Evolutionary conservation across 2,797 vertebrate genomes (phyloP).

Genomic region (Cossypha niveicapilla): DNA sequence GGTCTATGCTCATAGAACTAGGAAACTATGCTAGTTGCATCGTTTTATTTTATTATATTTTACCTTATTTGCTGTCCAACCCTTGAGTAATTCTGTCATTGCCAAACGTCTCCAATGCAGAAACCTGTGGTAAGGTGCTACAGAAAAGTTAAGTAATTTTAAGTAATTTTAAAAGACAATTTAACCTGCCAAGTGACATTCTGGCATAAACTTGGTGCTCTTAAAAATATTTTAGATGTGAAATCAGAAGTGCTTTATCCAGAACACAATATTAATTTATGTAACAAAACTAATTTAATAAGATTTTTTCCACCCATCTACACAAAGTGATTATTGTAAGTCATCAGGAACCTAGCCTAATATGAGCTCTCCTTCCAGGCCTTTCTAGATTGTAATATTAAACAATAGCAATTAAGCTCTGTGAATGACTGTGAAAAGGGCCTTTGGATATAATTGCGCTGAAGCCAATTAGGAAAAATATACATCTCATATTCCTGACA

Average conservation of each 20-base stretch:
- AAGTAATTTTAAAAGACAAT: background rate
- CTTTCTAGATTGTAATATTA: constrained; percentile 2
- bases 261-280: constrained; percentile 20
- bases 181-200: background rate
- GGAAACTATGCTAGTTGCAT: background rate
- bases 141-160: background rate
- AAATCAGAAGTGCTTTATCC: constrained; percentile 32
- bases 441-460: constrained; percentile 4
- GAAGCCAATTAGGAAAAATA: background rate
- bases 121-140: background rate
- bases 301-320: background rate
- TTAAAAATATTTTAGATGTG: background rate
- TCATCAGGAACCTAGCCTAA: background rate
- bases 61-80: background rate
- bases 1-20: background rate
- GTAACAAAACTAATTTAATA: constrained; percentile 11
- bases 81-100: background rate
- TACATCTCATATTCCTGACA: background rate
- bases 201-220: background rate
- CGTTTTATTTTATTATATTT: background rate
- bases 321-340: constrained; percentile 11
- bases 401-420: constrained; percentile 29
- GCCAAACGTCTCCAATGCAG: background rate
- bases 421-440: background rate
- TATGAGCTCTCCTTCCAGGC: background rate